Evolutionary conservation across 2,888 invertebrate species (phyloP), one percentile per base, ranked within the genome.

Genomic region (Leptinotarsa peninsularis): DNA sequence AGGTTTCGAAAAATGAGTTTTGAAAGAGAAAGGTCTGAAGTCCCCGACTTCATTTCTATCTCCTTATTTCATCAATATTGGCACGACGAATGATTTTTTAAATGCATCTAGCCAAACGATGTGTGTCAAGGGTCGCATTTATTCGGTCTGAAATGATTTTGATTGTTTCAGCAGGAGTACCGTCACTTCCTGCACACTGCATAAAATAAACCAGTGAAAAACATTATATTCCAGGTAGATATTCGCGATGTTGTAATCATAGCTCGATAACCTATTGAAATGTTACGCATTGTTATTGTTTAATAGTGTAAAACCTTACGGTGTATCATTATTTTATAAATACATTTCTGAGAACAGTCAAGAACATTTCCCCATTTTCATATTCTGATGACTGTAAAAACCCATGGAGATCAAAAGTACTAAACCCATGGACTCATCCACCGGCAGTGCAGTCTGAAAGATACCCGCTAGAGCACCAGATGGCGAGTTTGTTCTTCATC

Each of bases 331-430:
- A 43, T 43, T 43, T 43, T 23, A 58, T 58, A 58, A 58, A 23
- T 58, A 21, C 5, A 18, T 23, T 58, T 58, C 58, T 58, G 58
- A 23, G 58, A 58, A 58, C 58, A 15, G 21, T 23, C 23, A 15
- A 14, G 58, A 23, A 52, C 21, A 58, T 58, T 58, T 58, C 58
- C 58, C 58, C 58, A 58, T 58, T 58, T 58, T 58, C 58, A 27
- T 23, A 27, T 58, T 58, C 23, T 23, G 58, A 58, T 58, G 21
- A 23, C 21, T 21, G 23, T 58, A 58, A 58, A 58, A 58, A 58
- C 58, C 58, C 58, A 58, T 58, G 14, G 17, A 58, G 58, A 58
- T 58, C 23, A 27, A 58, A 27, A 23, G 27, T 58, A 58, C 23
- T 58, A 21, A 58, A 58, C 15, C 58, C 58, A 58, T 23, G 5